Evolutionary conservation across 1,140 invertebrate genomes (phyloP).

Genomic region (Drosophila melanogaster): DNA sequence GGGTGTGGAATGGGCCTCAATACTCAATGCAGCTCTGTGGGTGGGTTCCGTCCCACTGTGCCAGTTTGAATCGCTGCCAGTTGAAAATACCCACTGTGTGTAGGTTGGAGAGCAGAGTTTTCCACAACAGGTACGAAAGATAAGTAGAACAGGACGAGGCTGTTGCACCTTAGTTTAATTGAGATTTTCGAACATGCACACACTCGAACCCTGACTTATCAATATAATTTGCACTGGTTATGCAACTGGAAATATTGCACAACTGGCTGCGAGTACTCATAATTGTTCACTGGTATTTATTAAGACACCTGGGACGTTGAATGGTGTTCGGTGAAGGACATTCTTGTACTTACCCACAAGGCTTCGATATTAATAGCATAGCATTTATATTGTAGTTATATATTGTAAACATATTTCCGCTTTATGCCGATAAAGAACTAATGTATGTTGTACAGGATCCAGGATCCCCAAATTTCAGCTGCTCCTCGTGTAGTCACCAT

Average conservation of each 20-base stretch:
- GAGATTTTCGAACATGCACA: constrained; percentile 32
- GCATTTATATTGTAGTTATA: no score
- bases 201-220: constrained; percentile 21
- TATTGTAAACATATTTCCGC: no score
- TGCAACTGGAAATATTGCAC: constrained; percentile 22
- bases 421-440: no score
- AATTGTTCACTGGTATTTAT: constrained; percentile 9
- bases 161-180: constrained; percentile 61
- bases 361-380: no score
- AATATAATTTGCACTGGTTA: constrained; percentile 9
- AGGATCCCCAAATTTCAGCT: constrained; percentile 1
- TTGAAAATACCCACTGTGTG: constrained; percentile 14
- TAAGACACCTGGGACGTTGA: constrained; percentile 21
- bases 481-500: constrained; percentile 1
- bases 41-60: constrained; percentile 72
- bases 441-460: background rate
- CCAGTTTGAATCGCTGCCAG: constrained; percentile 44
- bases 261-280: background rate
- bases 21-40: constrained; percentile 40
- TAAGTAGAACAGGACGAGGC: constrained; percentile 17
- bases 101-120: background rate
- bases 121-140: constrained; percentile 65
- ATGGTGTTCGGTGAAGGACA: background rate
- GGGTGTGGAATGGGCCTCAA: constrained; percentile 35
- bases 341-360: background rate